A percentile compares a stretch with the other conserved stretches of the same genome.
Conservation (phyloP, 1,140 invertebrate genomes). For the Batillaria attramentaria region DNA sequence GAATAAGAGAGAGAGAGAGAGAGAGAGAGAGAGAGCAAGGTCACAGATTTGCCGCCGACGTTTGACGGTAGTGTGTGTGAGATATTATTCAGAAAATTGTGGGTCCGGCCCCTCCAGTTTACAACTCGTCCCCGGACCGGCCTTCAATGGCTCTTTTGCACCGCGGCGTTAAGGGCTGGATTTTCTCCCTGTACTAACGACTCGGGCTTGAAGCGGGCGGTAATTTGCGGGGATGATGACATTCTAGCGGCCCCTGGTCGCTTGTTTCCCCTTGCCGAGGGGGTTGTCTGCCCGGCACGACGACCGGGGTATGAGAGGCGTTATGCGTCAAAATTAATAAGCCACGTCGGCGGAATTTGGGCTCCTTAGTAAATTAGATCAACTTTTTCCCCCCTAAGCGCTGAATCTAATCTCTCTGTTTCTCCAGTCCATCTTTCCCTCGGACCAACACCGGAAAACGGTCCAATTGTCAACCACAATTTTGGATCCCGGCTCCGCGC, state of each 20-base stretch:
- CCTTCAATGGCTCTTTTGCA: slow-evolving; percentile 25
- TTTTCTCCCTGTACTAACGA: slow-evolving; percentile 16
- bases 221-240: slow-evolving; percentile 34
- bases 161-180: background rate
- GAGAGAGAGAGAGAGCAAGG: background rate
- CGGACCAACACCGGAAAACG: slow-evolving; percentile 34
- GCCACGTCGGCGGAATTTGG: slow-evolving; percentile 34
- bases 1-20: background rate
- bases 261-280: slow-evolving; percentile 25
- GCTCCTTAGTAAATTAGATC: slow-evolving; percentile 41
- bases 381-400: slow-evolving; percentile 32
- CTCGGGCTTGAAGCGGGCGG: slow-evolving; percentile 1
- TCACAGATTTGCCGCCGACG: background rate
- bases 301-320: slow-evolving; percentile 28
- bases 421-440: slow-evolving; percentile 32
- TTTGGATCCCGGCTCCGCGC: slow-evolving; percentile 12
- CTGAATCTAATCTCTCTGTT: slow-evolving; percentile 38
- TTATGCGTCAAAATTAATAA: slow-evolving; percentile 43
- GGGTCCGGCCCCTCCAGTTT: slow-evolving; percentile 22
- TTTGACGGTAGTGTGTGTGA: slow-evolving; percentile 14
- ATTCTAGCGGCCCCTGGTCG: slow-evolving; percentile 22
- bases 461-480: slow-evolving; percentile 38
- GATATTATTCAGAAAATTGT: slow-evolving; percentile 27
- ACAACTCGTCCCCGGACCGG: background rate
- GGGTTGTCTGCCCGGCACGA: slow-evolving; percentile 12